Evolutionary conservation across 2,113 vertebrate species (phyloP).

Genomic region (Gallinago jamesoni): DNA sequence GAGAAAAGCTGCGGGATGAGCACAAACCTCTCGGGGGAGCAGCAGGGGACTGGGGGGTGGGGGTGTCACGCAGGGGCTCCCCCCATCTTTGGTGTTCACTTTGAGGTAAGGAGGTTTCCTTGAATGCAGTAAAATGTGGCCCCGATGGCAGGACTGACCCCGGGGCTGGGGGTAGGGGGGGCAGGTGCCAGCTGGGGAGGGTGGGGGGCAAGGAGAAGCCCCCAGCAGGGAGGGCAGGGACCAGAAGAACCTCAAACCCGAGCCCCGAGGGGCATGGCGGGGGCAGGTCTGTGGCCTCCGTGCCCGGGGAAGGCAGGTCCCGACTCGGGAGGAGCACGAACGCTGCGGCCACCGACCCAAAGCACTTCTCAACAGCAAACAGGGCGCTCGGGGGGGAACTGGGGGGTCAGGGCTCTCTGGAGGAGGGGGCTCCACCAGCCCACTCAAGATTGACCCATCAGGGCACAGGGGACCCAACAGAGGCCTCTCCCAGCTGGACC

Average conservation of each 20-base stretch:
- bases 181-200: neutral
- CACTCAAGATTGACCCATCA: neutral
- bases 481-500: neutral
- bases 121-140: neutral
- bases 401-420: neutral
- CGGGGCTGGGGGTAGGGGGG: neutral
- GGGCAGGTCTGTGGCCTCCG: neutral
- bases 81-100: conserved; percentile 32
- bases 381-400: rapidly evolving
- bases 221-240: neutral
- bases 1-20: neutral
- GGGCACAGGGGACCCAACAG: neutral
- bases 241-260: neutral
- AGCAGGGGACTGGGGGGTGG: neutral
- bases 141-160: rapidly evolving
- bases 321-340: rapidly evolving
- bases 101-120: conserved; percentile 37
- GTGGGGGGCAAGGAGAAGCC: neutral
- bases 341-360: rapidly evolving
- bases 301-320: rapidly evolving
- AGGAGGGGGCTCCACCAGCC: neutral
- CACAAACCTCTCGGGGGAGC: neutral
- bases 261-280: rapidly evolving
- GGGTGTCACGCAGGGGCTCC: neutral
- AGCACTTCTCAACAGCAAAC: neutral